Evolutionary conservation across 2,797 vertebrate species (phyloP).

Genomic region (Menidia menidia): DNA sequence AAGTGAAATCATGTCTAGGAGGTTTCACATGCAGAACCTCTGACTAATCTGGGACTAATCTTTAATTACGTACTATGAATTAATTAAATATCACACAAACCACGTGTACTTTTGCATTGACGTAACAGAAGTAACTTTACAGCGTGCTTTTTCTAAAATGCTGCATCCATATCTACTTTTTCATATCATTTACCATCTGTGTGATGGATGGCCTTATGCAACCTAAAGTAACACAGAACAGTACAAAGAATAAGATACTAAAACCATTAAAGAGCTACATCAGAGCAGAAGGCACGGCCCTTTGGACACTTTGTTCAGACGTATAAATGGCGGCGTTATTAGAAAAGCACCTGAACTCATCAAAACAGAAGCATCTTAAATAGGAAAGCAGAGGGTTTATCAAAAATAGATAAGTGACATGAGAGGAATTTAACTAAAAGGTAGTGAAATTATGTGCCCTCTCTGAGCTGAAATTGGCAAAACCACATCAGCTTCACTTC

Average conservation of each 20-base stretch:
- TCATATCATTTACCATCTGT: constrained; percentile 1
- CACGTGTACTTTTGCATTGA: background rate
- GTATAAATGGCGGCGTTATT: no score
- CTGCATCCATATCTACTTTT: background rate
- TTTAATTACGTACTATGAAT: background rate
- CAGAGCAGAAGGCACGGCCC: background rate
- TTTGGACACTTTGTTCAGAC: no score
- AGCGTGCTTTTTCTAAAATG: background rate
- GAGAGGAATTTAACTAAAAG: background rate
- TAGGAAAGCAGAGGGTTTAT: background rate
- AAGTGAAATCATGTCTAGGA: background rate
- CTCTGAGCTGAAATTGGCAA: background rate
- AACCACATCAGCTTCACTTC: constrained; percentile 42
- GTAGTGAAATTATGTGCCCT: background rate
- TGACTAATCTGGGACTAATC: background rate
- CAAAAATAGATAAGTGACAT: background rate
- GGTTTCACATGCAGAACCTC: background rate
- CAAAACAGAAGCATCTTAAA: background rate
- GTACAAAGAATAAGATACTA: constrained; percentile 10
- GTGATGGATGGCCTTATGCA: constrained; percentile 29
- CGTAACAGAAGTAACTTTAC: background rate
- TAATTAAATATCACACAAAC: background rate
- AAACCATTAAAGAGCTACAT: constrained; percentile 3
- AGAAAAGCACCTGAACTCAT: background rate
- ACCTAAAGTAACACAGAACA: constrained; percentile 9